Evolutionary conservation across 23 tunicate genomes (phyloP), one percentile per base, ranked within the genome.

Genomic region (Ciona savignyi): DNA sequence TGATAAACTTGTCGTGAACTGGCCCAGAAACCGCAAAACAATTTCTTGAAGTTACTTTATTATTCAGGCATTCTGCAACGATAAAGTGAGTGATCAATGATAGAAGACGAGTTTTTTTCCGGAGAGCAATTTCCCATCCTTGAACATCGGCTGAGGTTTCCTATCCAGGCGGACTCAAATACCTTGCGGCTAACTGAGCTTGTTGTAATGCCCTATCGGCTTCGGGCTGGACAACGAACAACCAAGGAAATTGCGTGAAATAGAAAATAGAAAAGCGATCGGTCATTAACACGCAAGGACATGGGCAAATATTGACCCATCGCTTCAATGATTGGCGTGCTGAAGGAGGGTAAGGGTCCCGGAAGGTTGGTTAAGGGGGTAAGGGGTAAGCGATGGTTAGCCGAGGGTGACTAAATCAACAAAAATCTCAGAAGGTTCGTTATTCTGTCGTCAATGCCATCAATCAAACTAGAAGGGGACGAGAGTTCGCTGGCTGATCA

Each of bases 271-370:
- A 42, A 42, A 42, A 15, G 56, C 56, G 56, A 42, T 42, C 56
- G 56, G 56, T 42, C 56, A 42, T 42, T 42, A 42, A 42, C 56
- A 42, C 56, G 56, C 56, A 42, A 42, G 56, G 56, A 42, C 56
- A 42, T 9, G 56, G 56, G 56, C 56, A 42, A 42, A 42, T 42
- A 42, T 42, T 42, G 56, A 42, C 56, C 56, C 56, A 42, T 42
- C 56, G 56, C 56, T 42, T 15, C 56, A 15, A 42, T 6, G 15
- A 42, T 42, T 42, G 56, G 56, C 56, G 9, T 42, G 56, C 11
- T 6, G 56, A 42, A 42, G 9, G 15, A 42, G 56, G 56, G 9
- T 42, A 6, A 15, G 56, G 56, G 56, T 42, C 9, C 9, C 11
- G 56, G 56, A 15, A 15, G 11, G 9, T 9, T 9, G 56, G 9